Evolutionary conservation across 2,113 vertebrate genomes (phyloP).

Genomic region (Lepus americanus): DNA sequence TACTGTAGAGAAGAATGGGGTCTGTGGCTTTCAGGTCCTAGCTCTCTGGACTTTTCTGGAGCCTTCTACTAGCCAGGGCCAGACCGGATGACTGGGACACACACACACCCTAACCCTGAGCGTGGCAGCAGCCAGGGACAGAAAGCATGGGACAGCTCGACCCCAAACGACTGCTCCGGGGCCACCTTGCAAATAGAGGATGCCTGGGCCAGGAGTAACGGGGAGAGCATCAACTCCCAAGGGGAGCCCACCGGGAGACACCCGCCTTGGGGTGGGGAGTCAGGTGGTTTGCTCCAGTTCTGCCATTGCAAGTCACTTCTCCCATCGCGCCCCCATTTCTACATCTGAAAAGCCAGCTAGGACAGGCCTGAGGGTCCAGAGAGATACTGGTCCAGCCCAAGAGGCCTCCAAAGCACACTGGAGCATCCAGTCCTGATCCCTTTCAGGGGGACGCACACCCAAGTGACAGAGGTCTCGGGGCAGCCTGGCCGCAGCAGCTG

Average conservation of each 20-base stretch:
- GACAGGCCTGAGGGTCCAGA: background rate
- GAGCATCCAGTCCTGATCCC: background rate
- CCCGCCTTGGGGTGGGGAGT: accelerated
- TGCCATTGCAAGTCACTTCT: background rate
- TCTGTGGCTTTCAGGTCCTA: background rate
- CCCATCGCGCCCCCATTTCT: background rate
- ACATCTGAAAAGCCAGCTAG: background rate
- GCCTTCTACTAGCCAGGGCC: too few relatives aligned
- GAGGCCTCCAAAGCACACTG: background rate
- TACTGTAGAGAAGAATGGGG: background rate
- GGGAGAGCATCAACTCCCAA: background rate
- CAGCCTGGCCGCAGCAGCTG: background rate
- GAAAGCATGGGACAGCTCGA: background rate
- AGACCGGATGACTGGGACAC: background rate
- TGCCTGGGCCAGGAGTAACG: background rate
- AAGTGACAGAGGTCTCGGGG: background rate
- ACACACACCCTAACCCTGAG: background rate
- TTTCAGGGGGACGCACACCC: accelerated
- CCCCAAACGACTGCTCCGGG: background rate
- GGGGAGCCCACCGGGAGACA: accelerated
- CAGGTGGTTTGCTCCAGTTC: background rate
- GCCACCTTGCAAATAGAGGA: background rate
- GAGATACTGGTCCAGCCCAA: background rate
- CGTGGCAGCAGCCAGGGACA: background rate
- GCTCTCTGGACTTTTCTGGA: background rate